Base-by-base conservation (phyloP, 2,113 vertebrate species). In the Channa maculata region DNA sequence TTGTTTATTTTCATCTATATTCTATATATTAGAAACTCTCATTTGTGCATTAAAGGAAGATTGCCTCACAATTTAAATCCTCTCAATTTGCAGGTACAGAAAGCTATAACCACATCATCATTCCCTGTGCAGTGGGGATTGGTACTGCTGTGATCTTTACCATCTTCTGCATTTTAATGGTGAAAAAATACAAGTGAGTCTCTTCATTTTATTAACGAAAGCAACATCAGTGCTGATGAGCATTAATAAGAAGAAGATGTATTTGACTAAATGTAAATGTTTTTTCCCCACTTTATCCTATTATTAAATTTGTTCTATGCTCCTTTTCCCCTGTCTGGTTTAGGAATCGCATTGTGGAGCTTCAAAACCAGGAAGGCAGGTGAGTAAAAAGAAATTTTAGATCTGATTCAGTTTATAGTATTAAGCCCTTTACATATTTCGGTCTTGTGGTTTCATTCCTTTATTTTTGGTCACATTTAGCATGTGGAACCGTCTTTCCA, bases 101-200 rank as follows among this genome's bases (percentile, higher is more conserved):
- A 76, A 88, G 75, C 64, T 62, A 86, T 2, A 68, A 73, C 15
- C 62, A 93, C 75, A 90, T 93, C 67, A 77, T 94, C 73, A 86
- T 92, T 71, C 91, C 93, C 15, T 2, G 79, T 11, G 36, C 46
- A 0, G 86, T 78, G 55, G 88, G 50, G 1, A 2, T 74, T 8
- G 82, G 44, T 9, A 84, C 63, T 0, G 65, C 80, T 13, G 24
- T 70, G 38, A 12, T 93, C 12, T 87, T 93, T 77, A 78, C 74
- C 79, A 52, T 55, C 0, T 1, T 90, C 24, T 90, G 87, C 71
- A 59, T 90, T 63, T 24, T 92, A 0, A 72, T 93, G 75, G 39
- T 46, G 12, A 93, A 90, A 73, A 92, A 78, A 73, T 93, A 94
- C 83, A 93, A 82, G 92, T 94, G 59, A 87, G 91, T 85, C 24